Conservation (phyloP, 2,797 vertebrate genomes). For the Sebastes taczanowskii region DNA sequence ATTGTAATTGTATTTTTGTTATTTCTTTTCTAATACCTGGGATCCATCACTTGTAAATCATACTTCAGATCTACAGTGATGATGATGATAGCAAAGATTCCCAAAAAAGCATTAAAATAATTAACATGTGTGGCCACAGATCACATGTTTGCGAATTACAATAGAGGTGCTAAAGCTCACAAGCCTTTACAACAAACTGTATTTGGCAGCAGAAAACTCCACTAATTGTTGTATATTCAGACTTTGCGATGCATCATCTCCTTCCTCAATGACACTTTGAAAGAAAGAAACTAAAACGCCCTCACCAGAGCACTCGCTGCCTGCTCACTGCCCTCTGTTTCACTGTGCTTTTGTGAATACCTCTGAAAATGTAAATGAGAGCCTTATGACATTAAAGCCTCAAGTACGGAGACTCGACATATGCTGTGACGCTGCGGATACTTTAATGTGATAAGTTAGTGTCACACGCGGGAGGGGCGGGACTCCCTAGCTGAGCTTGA, state of each 20-base stretch:
- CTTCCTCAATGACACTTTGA: conserved; percentile 55
- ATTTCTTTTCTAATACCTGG: neutral
- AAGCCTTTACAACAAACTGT: neutral
- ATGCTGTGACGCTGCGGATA: conserved; percentile 66
- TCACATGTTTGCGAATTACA: neutral
- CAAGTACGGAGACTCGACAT: conserved; percentile 59
- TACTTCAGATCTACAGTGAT: neutral
- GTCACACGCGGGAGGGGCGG: conserved; percentile 61
- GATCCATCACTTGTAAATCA: neutral
- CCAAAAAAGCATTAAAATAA: neutral
- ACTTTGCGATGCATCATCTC: conserved; percentile 10
- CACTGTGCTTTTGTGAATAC: conserved; percentile 60
- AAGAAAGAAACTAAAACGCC: conserved; percentile 35
- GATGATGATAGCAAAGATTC: neutral
- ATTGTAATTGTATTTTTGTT: neutral
- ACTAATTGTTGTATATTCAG: neutral
- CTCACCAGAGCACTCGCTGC: conserved; percentile 35
- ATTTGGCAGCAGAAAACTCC: conserved; percentile 14
- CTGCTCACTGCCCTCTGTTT: conserved; percentile 55
- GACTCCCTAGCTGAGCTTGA: conserved; percentile 59
- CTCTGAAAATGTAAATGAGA: conserved; percentile 62
- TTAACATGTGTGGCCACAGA: neutral
- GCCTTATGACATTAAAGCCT: conserved; percentile 63
- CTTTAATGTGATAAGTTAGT: conserved; percentile 70
- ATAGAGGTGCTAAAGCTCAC: neutral